Evolutionary conservation across 2,797 vertebrate genomes (phyloP).

Genomic region (Tinamus major): DNA sequence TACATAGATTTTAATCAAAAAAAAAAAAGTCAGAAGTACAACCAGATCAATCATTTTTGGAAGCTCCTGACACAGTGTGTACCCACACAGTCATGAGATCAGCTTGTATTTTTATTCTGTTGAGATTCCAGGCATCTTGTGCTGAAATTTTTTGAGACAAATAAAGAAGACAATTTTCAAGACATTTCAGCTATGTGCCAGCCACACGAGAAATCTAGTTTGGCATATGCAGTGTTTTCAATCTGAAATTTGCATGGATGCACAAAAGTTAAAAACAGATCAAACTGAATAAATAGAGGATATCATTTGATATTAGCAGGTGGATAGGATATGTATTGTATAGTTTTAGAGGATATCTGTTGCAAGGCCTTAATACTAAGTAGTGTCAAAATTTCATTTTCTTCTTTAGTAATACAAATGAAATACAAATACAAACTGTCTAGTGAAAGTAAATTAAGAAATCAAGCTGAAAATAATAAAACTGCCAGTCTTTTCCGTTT

Average conservation of each 20-base stretch:
- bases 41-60: neutral
- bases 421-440: too few relatives aligned
- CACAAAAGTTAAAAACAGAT: neutral
- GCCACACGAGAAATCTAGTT: neutral
- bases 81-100: fast-evolving
- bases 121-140: neutral
- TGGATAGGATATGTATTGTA: neutral
- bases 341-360: neutral
- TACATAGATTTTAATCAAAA: neutral
- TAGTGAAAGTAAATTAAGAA: conserved; percentile 38
- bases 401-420: neutral
- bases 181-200: neutral
- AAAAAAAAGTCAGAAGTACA: neutral
- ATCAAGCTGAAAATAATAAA: conserved; percentile 39
- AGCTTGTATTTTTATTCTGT: neutral
- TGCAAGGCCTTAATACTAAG: neutral
- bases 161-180: neutral
- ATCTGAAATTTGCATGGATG: neutral
- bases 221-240: neutral
- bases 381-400: conserved; percentile 7
- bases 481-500: conserved; percentile 16
- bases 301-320: neutral
- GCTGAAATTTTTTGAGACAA: neutral
- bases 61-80: neutral
- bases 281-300: neutral